These are phyloP conservation scores for Peromyscus leucopus DNA, from an alignment of 2,113 vertebrate species.

Conservation along the genomic window DNA sequence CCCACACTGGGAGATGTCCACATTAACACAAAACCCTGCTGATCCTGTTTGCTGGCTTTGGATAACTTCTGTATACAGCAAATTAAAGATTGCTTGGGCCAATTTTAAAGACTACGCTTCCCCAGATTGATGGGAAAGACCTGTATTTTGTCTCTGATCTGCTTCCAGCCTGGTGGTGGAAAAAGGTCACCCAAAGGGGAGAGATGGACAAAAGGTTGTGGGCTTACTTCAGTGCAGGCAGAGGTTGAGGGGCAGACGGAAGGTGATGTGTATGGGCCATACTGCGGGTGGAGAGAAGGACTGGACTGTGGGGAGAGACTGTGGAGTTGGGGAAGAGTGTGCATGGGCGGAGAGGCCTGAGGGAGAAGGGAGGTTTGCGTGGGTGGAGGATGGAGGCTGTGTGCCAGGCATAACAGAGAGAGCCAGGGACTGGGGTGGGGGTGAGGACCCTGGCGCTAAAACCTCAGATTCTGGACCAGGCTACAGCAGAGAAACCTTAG, in stretches of 20 bases:
- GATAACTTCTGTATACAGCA: background rate
- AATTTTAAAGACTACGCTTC: background rate
- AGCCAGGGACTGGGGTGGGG: background rate
- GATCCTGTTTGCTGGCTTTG: background rate
- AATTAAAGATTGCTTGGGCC: background rate
- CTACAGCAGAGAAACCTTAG: constrained; percentile 74
- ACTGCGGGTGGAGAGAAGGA: fast-evolving
- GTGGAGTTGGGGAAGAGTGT: background rate
- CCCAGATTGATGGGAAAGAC: background rate
- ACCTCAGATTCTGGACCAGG: constrained; percentile 43
- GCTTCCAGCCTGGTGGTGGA: background rate
- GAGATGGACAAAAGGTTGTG: background rate
- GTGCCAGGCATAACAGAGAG: constrained; percentile 53
- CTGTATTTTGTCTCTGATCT: background rate
- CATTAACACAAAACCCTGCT: background rate
- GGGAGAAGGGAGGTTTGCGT: constrained; percentile 7
- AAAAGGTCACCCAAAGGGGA: background rate
- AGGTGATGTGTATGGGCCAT: background rate
- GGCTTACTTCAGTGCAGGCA: fast-evolving
- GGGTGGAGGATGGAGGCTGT: constrained; percentile 30
- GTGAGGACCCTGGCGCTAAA: constrained; percentile 28
- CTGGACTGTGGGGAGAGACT: background rate
- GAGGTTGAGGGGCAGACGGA: fast-evolving
- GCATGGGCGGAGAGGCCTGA: background rate
- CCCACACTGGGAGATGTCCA: background rate